These are phyloP conservation scores for Mixornis gularis DNA, from an alignment of 2,113 vertebrate genomes.

Conservation along the genomic window DNA sequence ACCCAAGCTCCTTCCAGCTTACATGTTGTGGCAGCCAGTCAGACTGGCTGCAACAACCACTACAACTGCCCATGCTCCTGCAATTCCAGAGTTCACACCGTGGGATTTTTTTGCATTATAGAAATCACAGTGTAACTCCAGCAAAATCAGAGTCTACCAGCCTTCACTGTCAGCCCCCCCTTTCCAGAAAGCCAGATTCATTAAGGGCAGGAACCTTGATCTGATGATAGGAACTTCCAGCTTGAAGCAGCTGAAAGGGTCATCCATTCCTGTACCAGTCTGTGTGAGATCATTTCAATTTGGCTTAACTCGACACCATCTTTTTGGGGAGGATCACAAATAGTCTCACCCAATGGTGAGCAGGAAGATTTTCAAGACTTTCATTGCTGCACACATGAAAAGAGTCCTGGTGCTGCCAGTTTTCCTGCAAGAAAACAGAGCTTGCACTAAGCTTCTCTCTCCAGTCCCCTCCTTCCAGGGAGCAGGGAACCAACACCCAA, in stretches of 20 bases:
- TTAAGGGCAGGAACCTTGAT: background rate
- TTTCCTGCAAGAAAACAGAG: background rate
- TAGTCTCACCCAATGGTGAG: background rate
- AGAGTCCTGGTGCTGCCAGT: slow-evolving; percentile 47
- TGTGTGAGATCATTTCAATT: background rate
- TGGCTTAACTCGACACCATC: background rate
- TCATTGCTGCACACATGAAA: background rate
- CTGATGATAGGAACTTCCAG: background rate
- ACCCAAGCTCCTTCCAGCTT: background rate
- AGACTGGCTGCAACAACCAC: background rate
- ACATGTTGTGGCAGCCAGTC: background rate
- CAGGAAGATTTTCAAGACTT: background rate
- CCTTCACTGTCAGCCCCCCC: background rate
- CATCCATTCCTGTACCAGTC: background rate
- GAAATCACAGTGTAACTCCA: background rate
- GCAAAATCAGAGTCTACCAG: background rate
- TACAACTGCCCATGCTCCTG: background rate
- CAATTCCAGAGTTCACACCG: background rate
- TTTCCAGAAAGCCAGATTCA: background rate
- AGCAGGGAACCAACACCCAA: background rate
- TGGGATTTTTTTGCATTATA: background rate
- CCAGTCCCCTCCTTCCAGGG: background rate
- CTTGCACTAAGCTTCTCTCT: background rate
- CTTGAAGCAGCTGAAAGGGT: background rate
- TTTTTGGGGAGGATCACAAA: background rate